Evolutionary conservation across 2,888 invertebrate genomes (phyloP), one percentile per base, ranked within the genome.

Genomic region (Corythucha ciliata): DNA sequence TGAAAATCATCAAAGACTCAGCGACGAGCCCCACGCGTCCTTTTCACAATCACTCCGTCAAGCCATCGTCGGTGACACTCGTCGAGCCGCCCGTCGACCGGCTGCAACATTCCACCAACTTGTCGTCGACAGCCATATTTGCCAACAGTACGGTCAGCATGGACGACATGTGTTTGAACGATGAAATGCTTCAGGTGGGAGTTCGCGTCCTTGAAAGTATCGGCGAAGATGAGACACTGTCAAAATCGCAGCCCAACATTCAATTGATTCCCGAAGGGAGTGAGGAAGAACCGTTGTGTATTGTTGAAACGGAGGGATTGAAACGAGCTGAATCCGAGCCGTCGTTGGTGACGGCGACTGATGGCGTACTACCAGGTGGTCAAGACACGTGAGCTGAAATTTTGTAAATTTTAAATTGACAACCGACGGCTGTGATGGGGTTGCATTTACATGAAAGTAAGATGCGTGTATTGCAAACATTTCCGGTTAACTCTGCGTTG

Each of bases 81-180:
- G 42, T 34, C 2, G 42, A 50, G 27, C 41, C 51, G n/a, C 52
- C 48, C 32, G 44, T 48, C 14, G 50, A 42, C n/a, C 40, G 29
- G 33, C 33, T n/a, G n/a, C 46, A 27, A 37, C n/a, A 18, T 39
- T 40, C 52, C 3, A 46, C 56, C 21, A 55, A 55, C 61, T 70
- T 85, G 62, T 76, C 82, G 49, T 77, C 81, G 4, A 80, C 83
- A 7, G 82, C 85, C 1, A 79, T 90, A 55, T 85, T 89, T 67
- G 85, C 87, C 2, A 90, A 91, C 65, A 89, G 89, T 64, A 84
- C 86, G 10, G 87, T 86, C 2, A 85, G 83, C 64, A 69, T 87
- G 44, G 84, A 86, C 61, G 86, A 84, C 62, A 83, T 85, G 5
- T 83, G 81, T 60, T 72, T 90, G 10, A 88, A 87, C 64, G 88